These are phyloP conservation scores for Chydorus sphaericus DNA, from an alignment of 2,888 invertebrate genomes.

Conservation along the genomic window DNA sequence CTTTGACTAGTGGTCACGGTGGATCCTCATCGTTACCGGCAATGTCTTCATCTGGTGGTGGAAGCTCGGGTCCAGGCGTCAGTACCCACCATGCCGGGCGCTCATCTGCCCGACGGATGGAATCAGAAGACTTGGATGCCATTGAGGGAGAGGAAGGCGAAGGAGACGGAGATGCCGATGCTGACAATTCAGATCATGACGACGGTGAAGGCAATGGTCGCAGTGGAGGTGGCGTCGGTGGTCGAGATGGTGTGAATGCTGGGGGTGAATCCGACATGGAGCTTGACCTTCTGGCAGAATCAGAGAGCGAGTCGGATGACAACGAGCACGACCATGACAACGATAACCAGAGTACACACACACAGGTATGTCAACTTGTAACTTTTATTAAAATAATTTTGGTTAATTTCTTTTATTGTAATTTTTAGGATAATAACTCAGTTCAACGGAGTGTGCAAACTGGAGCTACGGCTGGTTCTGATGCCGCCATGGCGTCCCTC, in stretches of 20 bases:
- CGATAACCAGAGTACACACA: constrained; percentile 54
- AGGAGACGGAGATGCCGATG: constrained; percentile 35
- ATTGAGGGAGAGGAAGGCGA: constrained; percentile 40
- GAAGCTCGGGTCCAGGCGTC: neutral
- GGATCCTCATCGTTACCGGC: neutral
- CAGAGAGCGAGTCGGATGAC: constrained; percentile 87
- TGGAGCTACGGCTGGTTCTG: constrained; percentile 84
- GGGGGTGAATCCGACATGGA: constrained; percentile 71
- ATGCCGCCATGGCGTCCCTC: constrained; percentile 40
- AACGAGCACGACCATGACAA: constrained; percentile 26
- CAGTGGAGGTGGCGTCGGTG: constrained; percentile 9
- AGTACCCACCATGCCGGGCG: neutral
- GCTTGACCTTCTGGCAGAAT: constrained; percentile 70
- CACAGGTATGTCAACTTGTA: no score
- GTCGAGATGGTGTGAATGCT: constrained; percentile 33
- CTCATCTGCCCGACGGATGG: neutral
- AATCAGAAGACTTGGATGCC: constrained; percentile 13
- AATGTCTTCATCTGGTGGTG: no score
- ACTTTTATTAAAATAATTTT: no score
- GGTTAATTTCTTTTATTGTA: constrained; percentile 2
- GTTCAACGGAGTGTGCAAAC: constrained; percentile 83
- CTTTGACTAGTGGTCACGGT: no score
- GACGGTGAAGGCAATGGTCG: constrained; percentile 10
- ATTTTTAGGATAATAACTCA: constrained; percentile 56
- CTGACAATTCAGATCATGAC: constrained; percentile 23